These are phyloP conservation scores for Eretmochelys imbricata DNA, from an alignment of 2,113 vertebrate species.

Conservation along the genomic window DNA sequence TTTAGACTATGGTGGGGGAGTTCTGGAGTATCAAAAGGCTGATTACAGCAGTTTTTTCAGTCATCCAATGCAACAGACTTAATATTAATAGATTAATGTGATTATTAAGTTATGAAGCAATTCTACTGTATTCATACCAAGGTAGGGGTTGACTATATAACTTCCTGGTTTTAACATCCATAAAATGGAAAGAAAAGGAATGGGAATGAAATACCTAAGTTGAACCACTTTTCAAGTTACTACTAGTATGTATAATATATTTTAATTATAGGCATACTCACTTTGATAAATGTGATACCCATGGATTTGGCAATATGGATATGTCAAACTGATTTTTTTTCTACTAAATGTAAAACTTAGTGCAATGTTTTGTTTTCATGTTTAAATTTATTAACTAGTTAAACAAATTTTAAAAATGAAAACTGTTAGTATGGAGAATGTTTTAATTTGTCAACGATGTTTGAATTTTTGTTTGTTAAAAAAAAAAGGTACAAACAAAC, in stretches of 20 bases:
- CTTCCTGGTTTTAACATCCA: background rate
- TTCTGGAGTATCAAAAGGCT: background rate
- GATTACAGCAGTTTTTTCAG: accelerated
- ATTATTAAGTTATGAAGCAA: background rate
- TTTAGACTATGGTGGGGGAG: background rate
- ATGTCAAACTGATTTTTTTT: accelerated
- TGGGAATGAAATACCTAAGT: too few species aligned
- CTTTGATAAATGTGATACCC: background rate
- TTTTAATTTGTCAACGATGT: accelerated
- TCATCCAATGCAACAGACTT: accelerated
- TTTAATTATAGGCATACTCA: background rate
- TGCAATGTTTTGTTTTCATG: background rate
- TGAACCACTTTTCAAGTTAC: accelerated
- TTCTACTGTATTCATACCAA: accelerated
- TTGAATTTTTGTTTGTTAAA: accelerated
- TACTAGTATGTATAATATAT: background rate
- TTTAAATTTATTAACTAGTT: background rate
- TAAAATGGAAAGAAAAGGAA: background rate
- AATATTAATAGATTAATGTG: background rate
- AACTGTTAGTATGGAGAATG: background rate
- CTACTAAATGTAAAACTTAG: background rate
- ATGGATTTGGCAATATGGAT: accelerated
- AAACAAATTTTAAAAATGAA: background rate
- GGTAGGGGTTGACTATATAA: background rate
- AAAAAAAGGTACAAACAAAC: accelerated